These are phyloP conservation scores for Pseudopleuronectes americanus DNA, from an alignment of 2,797 vertebrate genomes.

Conservation along the genomic window DNA sequence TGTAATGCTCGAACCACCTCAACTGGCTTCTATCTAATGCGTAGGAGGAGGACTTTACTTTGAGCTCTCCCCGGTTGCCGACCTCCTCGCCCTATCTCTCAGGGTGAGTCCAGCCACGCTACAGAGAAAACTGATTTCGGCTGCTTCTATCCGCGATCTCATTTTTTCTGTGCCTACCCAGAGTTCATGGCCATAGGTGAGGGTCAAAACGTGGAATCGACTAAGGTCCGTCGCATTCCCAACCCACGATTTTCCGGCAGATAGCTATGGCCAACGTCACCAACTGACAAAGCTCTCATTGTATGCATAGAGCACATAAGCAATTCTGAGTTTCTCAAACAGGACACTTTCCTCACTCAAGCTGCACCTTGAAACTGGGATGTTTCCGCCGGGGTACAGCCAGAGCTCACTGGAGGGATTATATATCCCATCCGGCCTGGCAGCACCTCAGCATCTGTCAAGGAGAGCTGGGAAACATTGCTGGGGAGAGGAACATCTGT, in stretches of 20 bases:
- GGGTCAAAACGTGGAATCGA: not conserved
- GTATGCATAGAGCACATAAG: not conserved
- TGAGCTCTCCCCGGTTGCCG: not conserved
- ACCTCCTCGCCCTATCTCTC: not conserved
- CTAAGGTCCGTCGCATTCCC: not conserved
- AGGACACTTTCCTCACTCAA: not conserved
- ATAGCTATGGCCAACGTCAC: not conserved
- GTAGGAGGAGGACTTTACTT: too few relatives aligned
- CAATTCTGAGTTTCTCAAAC: not conserved
- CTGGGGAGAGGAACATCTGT: too few relatives aligned
- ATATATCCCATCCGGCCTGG: not conserved
- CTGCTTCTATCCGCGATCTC: not conserved
- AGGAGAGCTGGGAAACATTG: not conserved
- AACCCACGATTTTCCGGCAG: not conserved
- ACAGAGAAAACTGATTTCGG: not conserved
- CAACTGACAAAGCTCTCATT: not conserved
- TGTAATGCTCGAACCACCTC: not conserved
- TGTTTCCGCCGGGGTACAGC: not conserved
- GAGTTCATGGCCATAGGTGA: not conserved
- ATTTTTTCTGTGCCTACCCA: not conserved
- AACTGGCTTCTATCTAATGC: not conserved
- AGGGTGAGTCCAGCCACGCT: not conserved
- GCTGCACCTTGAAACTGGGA: not conserved
- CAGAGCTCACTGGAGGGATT: not conserved
- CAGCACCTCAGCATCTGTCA: not conserved